Percentiles rank a stretch among this genome's conserved stretches.
phyloP scores from a whole-genome alignment of 2,113 vertebrate genomes.

The Ivindomyrus marchei region DNA sequence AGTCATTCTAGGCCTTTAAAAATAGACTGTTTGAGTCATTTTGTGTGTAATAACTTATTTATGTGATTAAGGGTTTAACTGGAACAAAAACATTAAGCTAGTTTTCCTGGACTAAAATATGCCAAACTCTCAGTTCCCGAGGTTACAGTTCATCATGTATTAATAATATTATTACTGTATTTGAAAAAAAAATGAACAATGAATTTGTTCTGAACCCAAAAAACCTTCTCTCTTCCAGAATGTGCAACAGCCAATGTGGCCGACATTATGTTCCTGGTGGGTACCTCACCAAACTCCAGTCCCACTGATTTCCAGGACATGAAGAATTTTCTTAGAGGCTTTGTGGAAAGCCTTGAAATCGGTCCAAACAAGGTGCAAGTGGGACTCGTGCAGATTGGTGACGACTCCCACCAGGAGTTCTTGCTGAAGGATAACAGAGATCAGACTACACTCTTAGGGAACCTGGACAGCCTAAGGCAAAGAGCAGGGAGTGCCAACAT shows the following conservation, averaged over 20 bases:
- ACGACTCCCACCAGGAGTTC: conserved; percentile 53
- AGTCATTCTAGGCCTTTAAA: neutral
- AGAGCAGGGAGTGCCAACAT: conserved; percentile 53
- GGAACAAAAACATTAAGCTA: neutral
- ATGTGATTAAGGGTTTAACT: neutral
- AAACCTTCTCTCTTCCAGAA: conserved; percentile 40
- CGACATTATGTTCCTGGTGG: conserved; percentile 73
- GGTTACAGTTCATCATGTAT: neutral
- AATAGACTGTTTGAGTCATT: neutral
- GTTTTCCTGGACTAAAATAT: neutral
- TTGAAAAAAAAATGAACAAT: neutral
- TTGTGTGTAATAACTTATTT: neutral
- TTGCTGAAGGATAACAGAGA: conserved; percentile 50
- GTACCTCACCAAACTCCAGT: conserved; percentile 64
- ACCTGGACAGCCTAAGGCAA: conserved; percentile 52
- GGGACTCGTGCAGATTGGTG: conserved; percentile 66
- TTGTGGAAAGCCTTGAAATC: conserved; percentile 60
- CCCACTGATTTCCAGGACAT: conserved; percentile 56
- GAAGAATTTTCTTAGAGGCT: conserved; percentile 54
- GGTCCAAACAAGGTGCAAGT: conserved; percentile 56
- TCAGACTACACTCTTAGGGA: neutral
- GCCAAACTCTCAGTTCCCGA: neutral
- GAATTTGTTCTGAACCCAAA: neutral
- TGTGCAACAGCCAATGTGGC: conserved; percentile 58
- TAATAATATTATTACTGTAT: neutral